phyloP scores from a whole-genome alignment of 2,113 vertebrate species.

The Orthonyx spaldingii region DNA sequence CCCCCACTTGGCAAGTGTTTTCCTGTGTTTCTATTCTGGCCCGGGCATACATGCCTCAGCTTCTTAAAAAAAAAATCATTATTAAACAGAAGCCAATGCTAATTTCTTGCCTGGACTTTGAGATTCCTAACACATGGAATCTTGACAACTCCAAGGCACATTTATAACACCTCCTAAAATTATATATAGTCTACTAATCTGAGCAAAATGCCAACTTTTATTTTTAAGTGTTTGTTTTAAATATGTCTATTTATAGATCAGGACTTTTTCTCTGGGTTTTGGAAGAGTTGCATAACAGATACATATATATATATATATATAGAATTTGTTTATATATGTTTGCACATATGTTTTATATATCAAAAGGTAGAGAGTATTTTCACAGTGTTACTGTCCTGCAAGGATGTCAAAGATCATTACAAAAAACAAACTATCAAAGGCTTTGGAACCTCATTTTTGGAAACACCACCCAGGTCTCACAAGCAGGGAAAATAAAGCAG shows the following conservation, averaged over 20 bases:
- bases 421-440: background rate
- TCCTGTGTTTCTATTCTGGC: background rate
- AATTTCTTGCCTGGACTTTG: background rate
- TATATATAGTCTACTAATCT: background rate
- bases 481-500: background rate
- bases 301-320: background rate
- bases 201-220: background rate
- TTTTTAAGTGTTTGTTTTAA: background rate
- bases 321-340: background rate
- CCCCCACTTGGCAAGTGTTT: background rate
- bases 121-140: background rate
- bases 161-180: background rate
- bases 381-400: background rate
- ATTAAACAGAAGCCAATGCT: background rate
- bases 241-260: background rate
- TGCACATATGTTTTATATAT: background rate
- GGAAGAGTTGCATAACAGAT: background rate
- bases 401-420: background rate
- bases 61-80: background rate
- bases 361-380: background rate
- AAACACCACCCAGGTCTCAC: background rate
- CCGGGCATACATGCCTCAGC: background rate
- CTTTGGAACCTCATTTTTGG: background rate
- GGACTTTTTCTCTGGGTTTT: background rate
- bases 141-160: background rate